Evolutionary conservation across 2,113 vertebrate genomes (phyloP).

Genomic region (Plotosus lineatus): DNA sequence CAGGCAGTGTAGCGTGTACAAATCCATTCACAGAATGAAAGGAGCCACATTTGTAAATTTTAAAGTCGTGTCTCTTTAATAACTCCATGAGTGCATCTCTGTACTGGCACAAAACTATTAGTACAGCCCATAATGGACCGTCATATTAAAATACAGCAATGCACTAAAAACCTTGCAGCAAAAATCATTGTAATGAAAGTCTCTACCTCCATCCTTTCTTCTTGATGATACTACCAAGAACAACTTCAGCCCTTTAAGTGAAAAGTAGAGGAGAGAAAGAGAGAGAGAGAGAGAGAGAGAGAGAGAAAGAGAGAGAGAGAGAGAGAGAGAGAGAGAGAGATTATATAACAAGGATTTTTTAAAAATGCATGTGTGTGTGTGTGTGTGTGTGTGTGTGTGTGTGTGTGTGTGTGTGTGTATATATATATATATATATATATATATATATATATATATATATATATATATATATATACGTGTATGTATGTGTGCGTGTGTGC

Average conservation of each 20-base stretch:
- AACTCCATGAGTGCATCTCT: neutral
- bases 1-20: constrained; percentile 5
- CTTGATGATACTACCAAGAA: constrained; percentile 90
- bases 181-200: constrained; percentile 17
- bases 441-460: too few relatives aligned
- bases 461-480: too few relatives aligned
- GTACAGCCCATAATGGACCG: neutral
- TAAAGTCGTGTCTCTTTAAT: neutral
- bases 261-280: constrained; percentile 3
- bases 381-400: too few relatives aligned
- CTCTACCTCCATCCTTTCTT: constrained; percentile 95
- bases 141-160: neutral
- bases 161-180: neutral
- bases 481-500: too few relatives aligned
- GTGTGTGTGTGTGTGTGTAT: too few relatives aligned
- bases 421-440: too few relatives aligned
- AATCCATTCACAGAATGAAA: constrained; percentile 43
- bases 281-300: too few relatives aligned
- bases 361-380: too few relatives aligned
- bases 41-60: too few relatives aligned
- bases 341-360: too few relatives aligned
- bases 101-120: neutral
- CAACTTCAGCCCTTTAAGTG: constrained; percentile 78
- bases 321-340: too few relatives aligned
- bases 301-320: too few relatives aligned